A percentile compares a stretch with the other conserved stretches of the same genome.
Evolutionary conservation across 2,113 vertebrate species (phyloP).

Genomic region (Origma solitaria): DNA sequence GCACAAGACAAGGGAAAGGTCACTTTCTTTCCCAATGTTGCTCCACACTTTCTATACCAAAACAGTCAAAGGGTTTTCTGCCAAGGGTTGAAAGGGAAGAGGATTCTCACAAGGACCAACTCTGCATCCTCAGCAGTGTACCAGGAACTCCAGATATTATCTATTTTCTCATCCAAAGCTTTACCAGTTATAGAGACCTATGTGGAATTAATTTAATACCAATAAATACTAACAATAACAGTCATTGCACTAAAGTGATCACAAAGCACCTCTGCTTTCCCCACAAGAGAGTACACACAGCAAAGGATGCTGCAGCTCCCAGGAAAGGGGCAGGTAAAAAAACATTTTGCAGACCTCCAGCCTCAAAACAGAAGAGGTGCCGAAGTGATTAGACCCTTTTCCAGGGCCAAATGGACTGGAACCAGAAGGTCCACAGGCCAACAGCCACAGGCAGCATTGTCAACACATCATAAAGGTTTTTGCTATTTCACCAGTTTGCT

Average conservation of each 20-base stretch:
- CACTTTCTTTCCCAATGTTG: constrained; percentile 26
- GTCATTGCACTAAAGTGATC: background rate
- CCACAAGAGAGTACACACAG: background rate
- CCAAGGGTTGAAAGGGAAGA: background rate
- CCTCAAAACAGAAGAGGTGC: background rate
- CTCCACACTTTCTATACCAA: constrained; percentile 22
- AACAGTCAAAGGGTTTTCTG: constrained; percentile 43
- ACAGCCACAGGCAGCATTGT: background rate
- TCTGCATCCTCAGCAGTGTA: background rate
- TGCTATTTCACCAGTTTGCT: background rate
- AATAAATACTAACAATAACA: background rate
- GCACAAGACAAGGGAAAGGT: constrained; percentile 62
- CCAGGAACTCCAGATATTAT: constrained; percentile 33
- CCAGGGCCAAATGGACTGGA: background rate
- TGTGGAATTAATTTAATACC: background rate
- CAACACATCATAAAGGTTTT: background rate
- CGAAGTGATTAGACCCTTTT: background rate
- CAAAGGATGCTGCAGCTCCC: background rate
- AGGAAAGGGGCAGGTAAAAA: background rate
- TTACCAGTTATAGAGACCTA: background rate
- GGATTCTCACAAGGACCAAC: background rate
- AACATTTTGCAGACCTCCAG: background rate
- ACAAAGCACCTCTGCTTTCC: background rate
- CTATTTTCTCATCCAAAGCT: background rate
- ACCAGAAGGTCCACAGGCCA: background rate